phyloP scores from a whole-genome alignment of 2,797 vertebrate species.

The Characodon lateralis region DNA sequence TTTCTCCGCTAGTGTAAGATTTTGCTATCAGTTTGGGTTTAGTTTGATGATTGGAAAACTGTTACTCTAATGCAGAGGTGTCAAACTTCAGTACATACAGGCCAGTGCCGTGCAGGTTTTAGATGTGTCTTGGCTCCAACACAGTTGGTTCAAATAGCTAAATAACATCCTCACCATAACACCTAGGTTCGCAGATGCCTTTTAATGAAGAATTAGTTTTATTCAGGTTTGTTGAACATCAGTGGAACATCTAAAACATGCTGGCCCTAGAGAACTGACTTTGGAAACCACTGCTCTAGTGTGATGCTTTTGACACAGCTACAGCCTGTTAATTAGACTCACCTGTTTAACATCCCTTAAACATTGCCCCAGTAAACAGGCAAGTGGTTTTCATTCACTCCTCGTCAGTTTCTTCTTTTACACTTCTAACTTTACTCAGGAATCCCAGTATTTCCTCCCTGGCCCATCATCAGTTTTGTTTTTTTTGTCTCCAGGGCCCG shows the following conservation, averaged over 20 bases:
- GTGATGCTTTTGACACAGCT: background rate
- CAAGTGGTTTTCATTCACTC: background rate
- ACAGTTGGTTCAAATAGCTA: background rate
- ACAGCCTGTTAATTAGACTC: background rate
- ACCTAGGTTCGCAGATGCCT: background rate
- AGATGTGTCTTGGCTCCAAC: too few relatives aligned
- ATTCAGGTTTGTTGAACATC: background rate
- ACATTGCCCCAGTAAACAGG: background rate
- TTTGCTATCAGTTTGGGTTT: background rate
- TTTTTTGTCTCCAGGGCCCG: background rate
- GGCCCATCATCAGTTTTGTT: background rate
- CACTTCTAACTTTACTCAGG: background rate
- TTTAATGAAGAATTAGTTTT: background rate
- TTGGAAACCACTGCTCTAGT: background rate
- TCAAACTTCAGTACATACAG: background rate
- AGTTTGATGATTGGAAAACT: too few relatives aligned
- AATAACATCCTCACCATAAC: background rate
- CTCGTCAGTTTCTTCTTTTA: background rate
- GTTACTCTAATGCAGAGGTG: too few relatives aligned
- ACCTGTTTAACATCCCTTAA: background rate
- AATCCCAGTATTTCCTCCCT: background rate
- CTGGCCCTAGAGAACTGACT: background rate
- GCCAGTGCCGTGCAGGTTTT: background rate
- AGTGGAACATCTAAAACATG: background rate
- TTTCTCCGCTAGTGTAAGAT: background rate